A percentile compares a stretch with the other conserved stretches of the same genome.
Evolutionary conservation across 1,140 invertebrate genomes (phyloP).

Genomic region (Aphelenchoides besseyi): DNA sequence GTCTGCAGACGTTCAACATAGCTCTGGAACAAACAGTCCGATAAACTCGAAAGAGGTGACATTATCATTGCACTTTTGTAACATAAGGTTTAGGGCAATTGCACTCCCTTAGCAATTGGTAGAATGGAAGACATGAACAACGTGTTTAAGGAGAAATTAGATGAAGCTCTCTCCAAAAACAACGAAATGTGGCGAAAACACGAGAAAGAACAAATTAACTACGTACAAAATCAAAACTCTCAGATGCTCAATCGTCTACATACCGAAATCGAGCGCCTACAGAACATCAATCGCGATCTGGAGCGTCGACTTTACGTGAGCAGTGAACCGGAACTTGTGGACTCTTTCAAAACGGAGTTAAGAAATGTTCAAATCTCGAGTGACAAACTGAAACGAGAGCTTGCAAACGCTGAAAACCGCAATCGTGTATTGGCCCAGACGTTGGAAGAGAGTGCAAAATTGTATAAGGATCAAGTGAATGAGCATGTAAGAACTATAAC

Average conservation of each 20-base stretch:
- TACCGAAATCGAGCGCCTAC: slow-evolving; percentile 34
- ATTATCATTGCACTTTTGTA: not conserved
- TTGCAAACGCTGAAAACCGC: slow-evolving; percentile 23
- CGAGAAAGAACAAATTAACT: slow-evolving; percentile 34
- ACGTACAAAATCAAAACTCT: slow-evolving; percentile 30
- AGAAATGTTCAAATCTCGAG: slow-evolving; percentile 24
- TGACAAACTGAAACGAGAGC: slow-evolving; percentile 20
- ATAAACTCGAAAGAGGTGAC: not conserved
- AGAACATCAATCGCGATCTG: slow-evolving; percentile 37
- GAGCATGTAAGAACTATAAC: slow-evolving; percentile 26
- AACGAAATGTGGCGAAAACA: slow-evolving; percentile 43
- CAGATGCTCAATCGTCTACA: slow-evolving; percentile 34
- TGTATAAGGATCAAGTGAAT: slow-evolving; percentile 37
- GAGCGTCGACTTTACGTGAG: slow-evolving; percentile 34
- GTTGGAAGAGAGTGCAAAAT: slow-evolving; percentile 33
- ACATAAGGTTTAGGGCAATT: slow-evolving; percentile 9
- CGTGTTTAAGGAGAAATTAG: slow-evolving; percentile 29
- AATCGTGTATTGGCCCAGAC: slow-evolving; percentile 31
- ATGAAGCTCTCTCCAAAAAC: slow-evolving; percentile 35
- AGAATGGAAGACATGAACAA: slow-evolving; percentile 33
- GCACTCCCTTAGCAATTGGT: not conserved
- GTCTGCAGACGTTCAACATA: not conserved
- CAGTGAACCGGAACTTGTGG: slow-evolving; percentile 25
- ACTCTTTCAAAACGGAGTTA: not conserved
- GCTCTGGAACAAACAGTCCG: not conserved